Evolutionary conservation across 2,888 invertebrate species (phyloP).

Genomic region (Eustalomyia histrio): DNA sequence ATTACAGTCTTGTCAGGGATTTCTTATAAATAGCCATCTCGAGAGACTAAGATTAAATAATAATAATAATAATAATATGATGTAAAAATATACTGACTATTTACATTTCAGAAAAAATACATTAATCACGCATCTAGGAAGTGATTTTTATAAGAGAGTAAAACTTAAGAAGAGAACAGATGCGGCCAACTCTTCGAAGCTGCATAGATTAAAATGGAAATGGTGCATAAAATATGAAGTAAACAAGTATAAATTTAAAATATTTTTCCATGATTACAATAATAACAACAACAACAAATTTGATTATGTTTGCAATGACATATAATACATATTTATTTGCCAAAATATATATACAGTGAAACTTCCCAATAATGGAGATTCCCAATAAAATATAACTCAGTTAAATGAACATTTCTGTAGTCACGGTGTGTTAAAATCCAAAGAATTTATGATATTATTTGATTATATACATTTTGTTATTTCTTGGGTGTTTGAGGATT

Average conservation of each 20-base stretch:
- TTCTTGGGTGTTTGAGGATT: no score
- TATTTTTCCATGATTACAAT: conserved; percentile 53
- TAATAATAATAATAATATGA: neutral
- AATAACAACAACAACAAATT: conserved; percentile 35
- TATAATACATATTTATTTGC: neutral
- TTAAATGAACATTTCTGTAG: no score
- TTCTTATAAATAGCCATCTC: conserved; percentile 19
- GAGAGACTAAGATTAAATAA: conserved; percentile 39
- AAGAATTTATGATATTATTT: no score
- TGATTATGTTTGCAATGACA: conserved; percentile 38
- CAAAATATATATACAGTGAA: no score
- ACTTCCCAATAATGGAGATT: no score
- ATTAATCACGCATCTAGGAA: conserved; percentile 63
- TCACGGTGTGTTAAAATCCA: no score
- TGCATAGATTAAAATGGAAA: conserved; percentile 54
- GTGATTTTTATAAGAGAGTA: conserved; percentile 50
- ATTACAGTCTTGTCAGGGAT: conserved; percentile 52
- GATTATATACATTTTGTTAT: no score
- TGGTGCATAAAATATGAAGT: conserved; percentile 63
- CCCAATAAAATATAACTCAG: no score
- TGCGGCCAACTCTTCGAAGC: conserved; percentile 34
- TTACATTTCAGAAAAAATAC: neutral
- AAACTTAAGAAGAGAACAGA: conserved; percentile 40
- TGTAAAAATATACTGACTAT: neutral
- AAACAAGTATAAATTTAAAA: conserved; percentile 62